Percentiles rank a stretch among this genome's conserved stretches.
phyloP scores from a whole-genome alignment of 2,113 vertebrate species.

The Acanthochromis polyacanthus region DNA sequence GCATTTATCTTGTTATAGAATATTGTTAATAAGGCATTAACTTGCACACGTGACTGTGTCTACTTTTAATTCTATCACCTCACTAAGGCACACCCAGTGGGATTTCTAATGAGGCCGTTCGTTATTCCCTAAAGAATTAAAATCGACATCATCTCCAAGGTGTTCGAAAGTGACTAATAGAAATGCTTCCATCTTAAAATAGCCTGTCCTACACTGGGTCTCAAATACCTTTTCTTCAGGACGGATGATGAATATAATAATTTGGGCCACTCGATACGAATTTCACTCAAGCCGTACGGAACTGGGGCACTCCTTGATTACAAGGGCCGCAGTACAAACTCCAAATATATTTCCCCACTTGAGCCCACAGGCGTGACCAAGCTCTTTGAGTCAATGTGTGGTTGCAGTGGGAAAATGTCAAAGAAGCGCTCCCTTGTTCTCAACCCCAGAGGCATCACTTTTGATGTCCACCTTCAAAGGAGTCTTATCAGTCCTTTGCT shows the following conservation, averaged over 20 bases:
- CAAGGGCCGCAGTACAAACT: conserved; percentile 54
- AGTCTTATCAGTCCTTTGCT: conserved; percentile 62
- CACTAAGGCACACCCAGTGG: conserved; percentile 39
- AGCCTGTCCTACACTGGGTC: conserved; percentile 56
- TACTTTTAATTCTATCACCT: conserved; percentile 61
- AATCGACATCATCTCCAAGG: conserved; percentile 72
- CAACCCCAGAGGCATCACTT: conserved; percentile 69
- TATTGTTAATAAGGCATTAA: conserved; percentile 25
- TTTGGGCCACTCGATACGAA: conserved; percentile 67
- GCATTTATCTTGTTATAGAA: conserved; percentile 7
- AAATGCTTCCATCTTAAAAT: conserved; percentile 73
- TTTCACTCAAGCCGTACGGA: conserved; percentile 63
- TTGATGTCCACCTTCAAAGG: conserved; percentile 78
- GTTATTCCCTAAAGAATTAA: conserved; percentile 64
- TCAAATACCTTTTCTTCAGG: conserved; percentile 53
- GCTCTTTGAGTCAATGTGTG: conserved; percentile 67
- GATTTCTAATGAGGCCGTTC: conserved; percentile 72
- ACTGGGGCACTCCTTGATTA: conserved; percentile 71
- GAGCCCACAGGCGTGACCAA: conserved; percentile 62
- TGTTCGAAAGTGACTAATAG: conserved; percentile 71
- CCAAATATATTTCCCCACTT: conserved; percentile 61
- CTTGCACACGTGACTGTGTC: conserved; percentile 29
- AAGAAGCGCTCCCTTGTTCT: conserved; percentile 68
- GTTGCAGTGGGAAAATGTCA: conserved; percentile 65
- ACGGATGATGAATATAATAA: conserved; percentile 72